Base-by-base conservation (phyloP, 1,140 invertebrate species). In the Pseudachorutes palmiensis region DNA sequence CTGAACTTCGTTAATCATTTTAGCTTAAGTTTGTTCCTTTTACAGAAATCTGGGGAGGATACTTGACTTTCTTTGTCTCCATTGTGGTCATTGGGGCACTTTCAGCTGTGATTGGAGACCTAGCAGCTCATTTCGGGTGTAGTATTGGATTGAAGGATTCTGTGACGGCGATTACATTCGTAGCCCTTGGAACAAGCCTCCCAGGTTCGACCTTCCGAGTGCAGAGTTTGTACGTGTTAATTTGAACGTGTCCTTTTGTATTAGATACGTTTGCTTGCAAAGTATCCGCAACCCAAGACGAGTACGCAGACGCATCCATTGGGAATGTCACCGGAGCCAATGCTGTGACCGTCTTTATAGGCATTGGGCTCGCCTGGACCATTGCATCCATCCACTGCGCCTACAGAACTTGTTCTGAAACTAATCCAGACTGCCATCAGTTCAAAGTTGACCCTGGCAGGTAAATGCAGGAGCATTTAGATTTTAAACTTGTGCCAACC, bases 251-350 rank as follows among this genome's bases (percentile, higher is more conserved):
- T 66, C 58, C 61, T 67, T 65, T 82, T 65, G n/a, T n/a, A n/a
- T n/a, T 82, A 97, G 97, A 98, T 81, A 98, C 94, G 62, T 99
- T 98, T 79, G 96, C 97, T 63, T 97, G 94, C 76, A 98, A 98
- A 84, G 93, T 98, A 66, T 94, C 97, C 51, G 95, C 97, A 30
- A 88, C 94, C 66, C 92, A 97, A 78, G 96, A 99, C 78, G 91
- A 94, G 79, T 93, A 94, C 77, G 97, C 97, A n/a, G 97, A 99
- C 78, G 94, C 94, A 48, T 96, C 94, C 61, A 88, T 99, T 14
- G 96, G 97, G 55, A 99, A 99, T 80, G 94, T 99, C 70, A 98
- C 95, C 2, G 97, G 97, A 66, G 97, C 94, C 77, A 99, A 99
- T 80, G 96, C 95, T 63, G 97, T 99, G 55, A 98, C 98, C 79